phyloP scores from a whole-genome alignment of 2,797 vertebrate genomes.

The Distichodus sexfasciatus region DNA sequence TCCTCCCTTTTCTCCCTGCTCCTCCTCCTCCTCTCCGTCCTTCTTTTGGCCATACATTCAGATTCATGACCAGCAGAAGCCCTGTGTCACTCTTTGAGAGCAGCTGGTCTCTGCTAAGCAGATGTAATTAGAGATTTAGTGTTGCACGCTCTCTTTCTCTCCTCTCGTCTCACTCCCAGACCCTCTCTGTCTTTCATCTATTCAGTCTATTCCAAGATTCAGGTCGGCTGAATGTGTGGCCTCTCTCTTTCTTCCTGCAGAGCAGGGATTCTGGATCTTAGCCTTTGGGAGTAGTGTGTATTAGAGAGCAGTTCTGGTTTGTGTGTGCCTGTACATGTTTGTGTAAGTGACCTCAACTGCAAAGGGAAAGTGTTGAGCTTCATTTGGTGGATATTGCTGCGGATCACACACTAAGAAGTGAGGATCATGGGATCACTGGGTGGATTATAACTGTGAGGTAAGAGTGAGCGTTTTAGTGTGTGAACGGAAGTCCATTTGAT shows the following conservation, averaged over 20 bases:
- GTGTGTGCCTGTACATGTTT: background rate
- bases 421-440: background rate
- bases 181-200: conserved; percentile 24
- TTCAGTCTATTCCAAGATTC: conserved; percentile 25
- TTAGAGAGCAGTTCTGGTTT: conserved; percentile 21
- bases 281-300: conserved; percentile 63
- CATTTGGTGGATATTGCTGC: background rate
- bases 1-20: conserved; percentile 9
- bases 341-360: background rate
- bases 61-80: conserved; percentile 46
- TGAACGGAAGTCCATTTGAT: background rate
- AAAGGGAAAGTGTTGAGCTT: background rate
- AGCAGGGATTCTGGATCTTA: conserved; percentile 49
- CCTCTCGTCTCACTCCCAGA: conserved; percentile 16
- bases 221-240: conserved; percentile 32
- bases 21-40: conserved; percentile 23
- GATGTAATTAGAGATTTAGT: conserved; percentile 65
- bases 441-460: conserved; percentile 32
- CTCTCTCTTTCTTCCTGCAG: conserved; percentile 27
- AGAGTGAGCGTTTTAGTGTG: conserved; percentile 10
- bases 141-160: conserved; percentile 48
- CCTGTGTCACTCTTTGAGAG: conserved; percentile 57
- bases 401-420: background rate
- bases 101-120: conserved; percentile 65
- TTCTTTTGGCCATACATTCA: conserved; percentile 19